Evolutionary conservation across 35 echinoderm and acorn worm genomes (phyloP).

Genomic region (Lytechinus pictus): DNA sequence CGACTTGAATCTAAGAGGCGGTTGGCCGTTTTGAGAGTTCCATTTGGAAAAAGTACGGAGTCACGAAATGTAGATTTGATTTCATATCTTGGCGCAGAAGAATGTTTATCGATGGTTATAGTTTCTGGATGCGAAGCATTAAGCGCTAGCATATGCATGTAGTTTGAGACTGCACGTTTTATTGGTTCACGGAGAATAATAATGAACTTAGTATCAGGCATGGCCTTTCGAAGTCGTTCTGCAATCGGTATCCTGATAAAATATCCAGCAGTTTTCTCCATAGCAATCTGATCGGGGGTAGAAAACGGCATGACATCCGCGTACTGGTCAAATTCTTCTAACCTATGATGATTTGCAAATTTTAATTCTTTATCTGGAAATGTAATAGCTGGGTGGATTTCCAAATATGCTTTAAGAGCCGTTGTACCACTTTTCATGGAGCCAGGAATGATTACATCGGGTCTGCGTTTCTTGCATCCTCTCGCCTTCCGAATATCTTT

Average conservation of each 20-base stretch:
- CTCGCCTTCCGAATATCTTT: neutral
- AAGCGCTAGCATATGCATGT: neutral
- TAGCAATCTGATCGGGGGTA: neutral
- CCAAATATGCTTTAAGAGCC: constrained; percentile 61
- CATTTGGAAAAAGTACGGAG: constrained; percentile 65
- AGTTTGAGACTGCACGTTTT: constrained; percentile 51
- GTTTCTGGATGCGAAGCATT: neutral
- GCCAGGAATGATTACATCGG: constrained; percentile 65
- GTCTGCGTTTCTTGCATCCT: constrained; percentile 58
- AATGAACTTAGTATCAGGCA: constrained; percentile 36
- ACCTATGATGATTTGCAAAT: neutral
- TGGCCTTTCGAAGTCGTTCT: neutral
- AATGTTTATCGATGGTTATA: too few species aligned
- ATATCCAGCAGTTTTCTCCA: constrained; percentile 35
- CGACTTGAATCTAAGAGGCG: constrained; percentile 49
- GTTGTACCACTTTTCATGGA: constrained; percentile 73
- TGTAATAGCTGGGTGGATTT: constrained; percentile 61
- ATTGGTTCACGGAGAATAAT: constrained; percentile 41
- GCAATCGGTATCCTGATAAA: neutral
- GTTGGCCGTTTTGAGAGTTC: constrained; percentile 56
- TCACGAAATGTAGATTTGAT: constrained; percentile 61
- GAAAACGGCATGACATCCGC: constrained; percentile 20
- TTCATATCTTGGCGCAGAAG: constrained; percentile 45
- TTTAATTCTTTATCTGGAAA: constrained; percentile 56
- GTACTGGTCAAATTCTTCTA: neutral